Percentiles rank a stretch among this genome's conserved stretches.
These are phyloP conservation scores for Otolemur crassicaudatus DNA, from an alignment of 2,797 vertebrate genomes.

Conservation along the genomic window DNA sequence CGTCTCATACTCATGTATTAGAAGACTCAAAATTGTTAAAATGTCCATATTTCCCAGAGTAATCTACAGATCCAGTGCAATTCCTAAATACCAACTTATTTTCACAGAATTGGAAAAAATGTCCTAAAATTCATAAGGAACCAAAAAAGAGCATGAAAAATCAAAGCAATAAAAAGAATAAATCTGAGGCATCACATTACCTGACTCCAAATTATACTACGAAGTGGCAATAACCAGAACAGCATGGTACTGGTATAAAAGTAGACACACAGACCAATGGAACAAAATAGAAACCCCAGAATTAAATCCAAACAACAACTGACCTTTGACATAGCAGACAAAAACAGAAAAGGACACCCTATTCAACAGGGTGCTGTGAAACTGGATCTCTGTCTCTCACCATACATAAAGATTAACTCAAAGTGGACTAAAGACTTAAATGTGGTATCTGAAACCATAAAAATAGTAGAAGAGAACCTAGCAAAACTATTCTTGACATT, in stretches of 20 bases:
- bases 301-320: background rate
- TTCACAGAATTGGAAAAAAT: background rate
- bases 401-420: background rate
- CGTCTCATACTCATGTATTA: background rate
- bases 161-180: background rate
- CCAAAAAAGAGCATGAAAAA: background rate
- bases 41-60: background rate
- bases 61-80: background rate
- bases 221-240: background rate
- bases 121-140: background rate
- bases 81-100: background rate
- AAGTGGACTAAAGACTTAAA: background rate
- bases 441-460: background rate
- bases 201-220: background rate
- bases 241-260: background rate
- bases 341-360: background rate
- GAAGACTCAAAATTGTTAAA: background rate
- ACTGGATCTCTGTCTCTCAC: background rate
- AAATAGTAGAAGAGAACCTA: background rate
- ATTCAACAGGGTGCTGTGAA: background rate
- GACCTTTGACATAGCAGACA: background rate
- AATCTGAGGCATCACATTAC: background rate
- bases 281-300: background rate
- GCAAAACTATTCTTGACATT: background rate
- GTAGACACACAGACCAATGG: background rate